Evolutionary conservation across 2,113 vertebrate genomes (phyloP), one percentile per base, ranked within the genome.

Genomic region (Poeciliopsis occidentalis): DNA sequence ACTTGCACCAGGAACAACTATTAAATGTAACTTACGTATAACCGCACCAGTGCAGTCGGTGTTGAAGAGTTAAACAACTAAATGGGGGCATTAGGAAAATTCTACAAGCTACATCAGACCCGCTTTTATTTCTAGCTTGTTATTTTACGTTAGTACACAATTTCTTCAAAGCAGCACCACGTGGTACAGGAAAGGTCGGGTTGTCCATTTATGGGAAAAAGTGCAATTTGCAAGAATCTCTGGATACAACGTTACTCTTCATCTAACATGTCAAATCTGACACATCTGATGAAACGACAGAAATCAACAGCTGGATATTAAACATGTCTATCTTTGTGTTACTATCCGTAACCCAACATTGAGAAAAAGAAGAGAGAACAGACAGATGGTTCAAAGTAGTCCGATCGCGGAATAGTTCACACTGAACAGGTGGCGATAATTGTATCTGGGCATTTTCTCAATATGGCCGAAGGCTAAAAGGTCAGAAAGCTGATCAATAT

Each of bases 401-500:
- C 31, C 31, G 31, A 71, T 74, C 10, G 26, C 12, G 10, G 26
- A 69, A 30, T 22, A 63, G 71, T 22, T 34, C 19, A 24, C 26
- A 37, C 54, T 67, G 22, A 34, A 37, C 71, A 76, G 81, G 86
- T 85, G 71, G 54, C 19, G 54, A 64, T 31, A 74, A 69, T 22
- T 87, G 67, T 15, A 64, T 69, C 6, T 57, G 32, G 29, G 41
- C 4, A 69, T 76, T 57, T 77, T 77, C 37, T 69, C 68, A 81
- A 57, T 73, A 69, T 60, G 60, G 39, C 69, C 30, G 15, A 15
- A 32, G 73, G 85, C 80, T 77, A 84, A 64, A 37, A 77, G 67
- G 80, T 83, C 81, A 85, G 6, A 60, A 65, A 72, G 31, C 24
- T 29, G 75, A 79, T 44, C 82, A 75, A 27, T 61, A 75, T 69